Evolutionary conservation across 1,140 invertebrate genomes (phyloP), one percentile per base, ranked within the genome.

Genomic region (Calliphora vicina): DNA sequence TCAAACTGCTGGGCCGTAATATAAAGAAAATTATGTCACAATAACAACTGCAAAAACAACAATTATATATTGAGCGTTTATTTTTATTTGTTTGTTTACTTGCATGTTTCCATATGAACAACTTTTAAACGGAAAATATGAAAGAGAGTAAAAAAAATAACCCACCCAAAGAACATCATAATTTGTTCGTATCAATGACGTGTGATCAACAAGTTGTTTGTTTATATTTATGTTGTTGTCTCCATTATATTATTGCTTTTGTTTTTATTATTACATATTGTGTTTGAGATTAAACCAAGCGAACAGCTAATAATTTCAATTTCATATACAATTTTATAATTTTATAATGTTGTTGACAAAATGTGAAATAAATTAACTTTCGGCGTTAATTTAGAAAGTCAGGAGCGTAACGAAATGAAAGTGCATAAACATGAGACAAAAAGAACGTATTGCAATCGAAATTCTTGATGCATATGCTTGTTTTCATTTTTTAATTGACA

Each of bases 1-100:
- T n/a, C n/a, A n/a, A n/a, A n/a, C n/a, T n/a, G n/a, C n/a, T n/a
- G n/a, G n/a, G n/a, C n/a, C n/a, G n/a, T n/a, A n/a, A n/a, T n/a
- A n/a, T n/a, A n/a, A n/a, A 67, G 23, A 67, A 67, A 67, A 67
- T 67, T 67, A 67, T 67, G 61, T 67, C 61, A 67, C 61, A 50
- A 43, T 3, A 17, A 61, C 4, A 61, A 61, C 17, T 17, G 13
- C 9, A 10, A 23, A 25, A 67, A 10, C 23, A 67, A 67, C n/a
- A 61, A 61, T n/a, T 17, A 43, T n/a, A 50, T 3, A 13, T 6
- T 23, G 20, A 67, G 61, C n/a, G 50, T 61, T 17, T 61, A 17
- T 61, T n/a, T n/a, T n/a, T n/a, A n/a, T 57, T 57, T 15, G 15
- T 57, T n/a, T 15, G 1, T 57, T 57, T 15, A 17, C 15, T 17